These are phyloP conservation scores for Heterotis niloticus DNA, from an alignment of 2,113 vertebrate species.

Conservation along the genomic window DNA sequence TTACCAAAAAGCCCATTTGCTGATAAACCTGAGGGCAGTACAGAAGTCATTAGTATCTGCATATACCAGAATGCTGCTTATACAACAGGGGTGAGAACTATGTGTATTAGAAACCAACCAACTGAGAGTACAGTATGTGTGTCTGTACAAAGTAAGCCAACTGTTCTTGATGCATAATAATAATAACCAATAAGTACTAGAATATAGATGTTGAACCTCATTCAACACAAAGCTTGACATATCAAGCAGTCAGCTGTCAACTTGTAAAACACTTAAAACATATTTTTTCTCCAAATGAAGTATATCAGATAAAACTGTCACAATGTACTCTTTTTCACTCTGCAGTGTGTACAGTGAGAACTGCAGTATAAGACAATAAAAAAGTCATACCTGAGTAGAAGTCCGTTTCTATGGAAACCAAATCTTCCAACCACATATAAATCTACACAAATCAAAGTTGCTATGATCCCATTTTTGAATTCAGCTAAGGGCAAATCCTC, in stretches of 20 bases:
- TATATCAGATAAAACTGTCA: background rate
- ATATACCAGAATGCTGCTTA: slow-evolving; percentile 1
- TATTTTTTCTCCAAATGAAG: background rate
- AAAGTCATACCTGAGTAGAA: slow-evolving; percentile 48
- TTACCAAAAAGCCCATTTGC: slow-evolving; percentile 10
- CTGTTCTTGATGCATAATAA: background rate
- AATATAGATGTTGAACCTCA: background rate
- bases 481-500: slow-evolving; percentile 47
- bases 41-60: background rate
- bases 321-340: background rate
- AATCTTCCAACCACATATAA: slow-evolving; percentile 49
- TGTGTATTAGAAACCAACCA: background rate
- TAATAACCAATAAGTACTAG: background rate
- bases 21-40: background rate
- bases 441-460: slow-evolving; percentile 37
- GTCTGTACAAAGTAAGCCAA: background rate
- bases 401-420: slow-evolving; percentile 68
- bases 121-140: background rate
- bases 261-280: background rate
- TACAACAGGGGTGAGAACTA: background rate
- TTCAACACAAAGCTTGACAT: background rate
- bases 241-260: background rate
- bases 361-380: slow-evolving; percentile 57
- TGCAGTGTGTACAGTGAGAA: slow-evolving; percentile 25
- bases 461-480: slow-evolving; percentile 48